Evolutionary conservation across 2,113 vertebrate species (phyloP).

Genomic region (Felis catus): F.catus_Fca126_mat1.0 CM031417.1:44823501-44824000

Average conservation of each 20-base stretch:
- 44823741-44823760: not conserved
- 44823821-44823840: too few species aligned
- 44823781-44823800: not conserved
- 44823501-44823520: not conserved
- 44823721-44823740: not conserved
- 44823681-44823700: not conserved
- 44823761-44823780: not conserved
- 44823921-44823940: too few species aligned
- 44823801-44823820: too few species aligned
- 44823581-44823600: not conserved
- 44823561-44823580: not conserved
- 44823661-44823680: not conserved
- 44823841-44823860: too few species aligned
- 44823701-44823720: not conserved
- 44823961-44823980: not conserved
- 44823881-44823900: too few species aligned
- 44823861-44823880: too few species aligned
- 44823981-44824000: not conserved
- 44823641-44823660: not conserved
- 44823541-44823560: not conserved
- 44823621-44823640: not conserved
- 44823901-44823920: too few species aligned
- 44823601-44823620: not conserved
- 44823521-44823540: too few species aligned
- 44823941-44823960: too few species aligned